Percentiles rank a stretch among this genome's conserved stretches.
Conservation (phyloP, 2,113 vertebrate species). For the Crotalus viridis region DNA sequence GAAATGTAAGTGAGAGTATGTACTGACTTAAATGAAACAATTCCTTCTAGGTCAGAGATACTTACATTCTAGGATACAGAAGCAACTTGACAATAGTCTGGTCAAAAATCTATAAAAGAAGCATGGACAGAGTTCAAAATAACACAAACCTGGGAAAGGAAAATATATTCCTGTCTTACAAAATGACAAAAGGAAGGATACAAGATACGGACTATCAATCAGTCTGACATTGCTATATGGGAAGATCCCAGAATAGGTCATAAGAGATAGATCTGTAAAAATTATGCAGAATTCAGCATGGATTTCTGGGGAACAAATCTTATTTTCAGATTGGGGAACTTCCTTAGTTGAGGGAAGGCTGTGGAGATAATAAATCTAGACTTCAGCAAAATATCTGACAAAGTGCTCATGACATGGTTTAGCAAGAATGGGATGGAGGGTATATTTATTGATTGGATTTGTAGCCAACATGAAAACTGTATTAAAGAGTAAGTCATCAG, state of each 20-base stretch:
- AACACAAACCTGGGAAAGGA: not conserved
- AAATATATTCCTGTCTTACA: not conserved
- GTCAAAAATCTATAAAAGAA: not conserved
- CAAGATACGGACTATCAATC: not conserved
- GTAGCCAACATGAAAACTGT: not conserved
- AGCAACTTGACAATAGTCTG: not conserved
- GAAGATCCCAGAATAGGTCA: not conserved
- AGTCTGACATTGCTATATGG: not conserved
- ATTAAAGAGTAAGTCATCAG: not conserved
- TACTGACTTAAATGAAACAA: not conserved
- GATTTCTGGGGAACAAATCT: not conserved
- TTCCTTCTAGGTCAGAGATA: not conserved
- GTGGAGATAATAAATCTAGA: not conserved
- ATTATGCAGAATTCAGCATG: not conserved
- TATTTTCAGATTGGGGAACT: not conserved
- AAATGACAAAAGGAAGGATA: not conserved
- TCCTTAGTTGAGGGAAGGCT: not conserved
- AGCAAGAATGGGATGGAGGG: not conserved
- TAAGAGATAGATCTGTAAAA: not conserved
- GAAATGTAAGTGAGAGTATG: not conserved
- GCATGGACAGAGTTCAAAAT: not conserved
- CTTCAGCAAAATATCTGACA: not conserved
- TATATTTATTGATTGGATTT: not conserved
- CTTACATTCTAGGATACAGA: not conserved
- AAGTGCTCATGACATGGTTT: not conserved